Evolutionary conservation across 2,888 invertebrate genomes (phyloP).

Genomic region (Corbicula japonica): DNA sequence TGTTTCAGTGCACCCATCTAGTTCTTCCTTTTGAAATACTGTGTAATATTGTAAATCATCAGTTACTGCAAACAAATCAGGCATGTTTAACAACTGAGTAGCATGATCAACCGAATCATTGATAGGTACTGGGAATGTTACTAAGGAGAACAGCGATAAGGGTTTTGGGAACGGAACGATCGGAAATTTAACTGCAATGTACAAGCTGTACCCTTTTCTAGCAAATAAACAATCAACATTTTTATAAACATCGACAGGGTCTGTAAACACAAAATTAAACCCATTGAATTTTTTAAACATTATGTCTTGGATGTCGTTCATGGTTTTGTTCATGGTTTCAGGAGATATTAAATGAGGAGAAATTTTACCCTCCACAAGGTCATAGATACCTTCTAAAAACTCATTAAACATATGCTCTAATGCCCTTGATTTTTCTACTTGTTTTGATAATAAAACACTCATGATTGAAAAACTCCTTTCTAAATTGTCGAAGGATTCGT

Average conservation of each 20-base stretch:
- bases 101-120: slow-evolving; percentile 34
- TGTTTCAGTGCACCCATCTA: neutral
- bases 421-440: slow-evolving; percentile 8
- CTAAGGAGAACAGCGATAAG: neutral
- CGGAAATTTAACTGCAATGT: neutral
- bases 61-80: slow-evolving; percentile 16
- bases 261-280: slow-evolving; percentile 34
- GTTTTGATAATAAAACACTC: slow-evolving; percentile 13
- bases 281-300: slow-evolving; percentile 33
- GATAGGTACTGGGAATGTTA: slow-evolving; percentile 24
- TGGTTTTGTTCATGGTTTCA: neutral
- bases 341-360: slow-evolving; percentile 36
- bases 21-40: neutral
- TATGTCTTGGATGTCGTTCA: slow-evolving; percentile 28
- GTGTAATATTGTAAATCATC: slow-evolving; percentile 2
- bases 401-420: slow-evolving; percentile 8
- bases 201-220: slow-evolving; percentile 6
- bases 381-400: slow-evolving; percentile 31
- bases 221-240: slow-evolving; percentile 18
- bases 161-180: neutral
- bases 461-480: slow-evolving; percentile 9
- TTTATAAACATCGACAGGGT: slow-evolving; percentile 23
- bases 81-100: slow-evolving; percentile 21
- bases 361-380: slow-evolving; percentile 39
- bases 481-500: slow-evolving; percentile 11